Conservation (phyloP, 2,113 vertebrate genomes). For the Budorcas taxicolor region DNA sequence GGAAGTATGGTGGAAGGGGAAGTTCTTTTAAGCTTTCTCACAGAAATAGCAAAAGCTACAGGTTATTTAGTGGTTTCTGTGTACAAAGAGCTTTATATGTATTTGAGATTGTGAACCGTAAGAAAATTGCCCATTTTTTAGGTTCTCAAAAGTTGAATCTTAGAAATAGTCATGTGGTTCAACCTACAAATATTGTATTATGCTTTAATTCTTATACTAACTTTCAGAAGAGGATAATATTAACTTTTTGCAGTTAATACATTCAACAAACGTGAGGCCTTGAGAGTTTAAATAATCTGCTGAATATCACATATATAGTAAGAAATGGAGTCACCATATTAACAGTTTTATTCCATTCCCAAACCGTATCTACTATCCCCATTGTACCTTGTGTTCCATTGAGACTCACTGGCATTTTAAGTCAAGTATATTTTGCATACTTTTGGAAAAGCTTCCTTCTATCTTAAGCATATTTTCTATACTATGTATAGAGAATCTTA, state of each 20-base stretch:
- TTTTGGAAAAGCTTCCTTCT: neutral
- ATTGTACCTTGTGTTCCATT: neutral
- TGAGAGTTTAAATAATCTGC: neutral
- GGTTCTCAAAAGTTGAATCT: neutral
- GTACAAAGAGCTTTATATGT: neutral
- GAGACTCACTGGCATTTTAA: neutral
- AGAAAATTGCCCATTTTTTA: neutral
- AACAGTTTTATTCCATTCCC: neutral
- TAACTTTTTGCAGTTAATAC: neutral
- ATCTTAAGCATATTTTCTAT: slow-evolving; percentile 11
- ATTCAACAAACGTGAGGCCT: neutral
- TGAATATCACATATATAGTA: neutral
- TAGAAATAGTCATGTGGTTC: neutral
- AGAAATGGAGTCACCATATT: neutral
- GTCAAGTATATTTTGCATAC: neutral
- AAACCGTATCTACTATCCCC: neutral
- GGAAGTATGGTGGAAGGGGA: neutral
- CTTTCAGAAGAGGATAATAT: neutral
- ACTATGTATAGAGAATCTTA: neutral
- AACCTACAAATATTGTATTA: neutral
- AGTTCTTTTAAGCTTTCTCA: neutral
- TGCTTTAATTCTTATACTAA: neutral
- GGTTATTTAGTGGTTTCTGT: neutral
- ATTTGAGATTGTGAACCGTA: neutral
- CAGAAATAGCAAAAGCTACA: neutral